phyloP scores from a whole-genome alignment of 2,888 invertebrate genomes.

The Lymantria dispar region DNA sequence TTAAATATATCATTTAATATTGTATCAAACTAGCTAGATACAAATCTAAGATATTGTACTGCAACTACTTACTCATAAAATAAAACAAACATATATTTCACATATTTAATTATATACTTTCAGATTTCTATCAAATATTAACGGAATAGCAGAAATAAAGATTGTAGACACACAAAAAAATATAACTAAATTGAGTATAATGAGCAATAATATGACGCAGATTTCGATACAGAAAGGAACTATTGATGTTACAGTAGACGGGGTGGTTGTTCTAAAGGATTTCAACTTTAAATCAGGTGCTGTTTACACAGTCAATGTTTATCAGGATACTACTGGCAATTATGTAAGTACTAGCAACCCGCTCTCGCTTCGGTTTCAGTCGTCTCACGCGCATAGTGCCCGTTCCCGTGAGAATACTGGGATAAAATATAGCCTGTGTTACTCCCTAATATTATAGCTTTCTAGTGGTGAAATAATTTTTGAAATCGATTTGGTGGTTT shows the following conservation, averaged over 20 bases:
- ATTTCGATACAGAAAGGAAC: conserved; percentile 50
- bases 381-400: too few relatives aligned
- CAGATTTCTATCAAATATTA: conserved; percentile 67
- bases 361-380: too few relatives aligned
- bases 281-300: conserved; percentile 82
- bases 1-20: too few relatives aligned
- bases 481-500: too few relatives aligned
- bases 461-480: too few relatives aligned
- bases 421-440: too few relatives aligned
- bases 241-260: conserved; percentile 62
- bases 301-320: conserved; percentile 83
- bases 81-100: too few relatives aligned
- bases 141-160: conserved; percentile 38
- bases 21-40: too few relatives aligned
- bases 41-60: too few relatives aligned
- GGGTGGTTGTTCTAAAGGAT: conserved; percentile 42
- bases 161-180: conserved; percentile 49
- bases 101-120: conserved; percentile 20
- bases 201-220: conserved; percentile 47
- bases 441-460: too few relatives aligned
- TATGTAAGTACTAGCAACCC: conserved; percentile 55
- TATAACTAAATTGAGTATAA: conserved; percentile 39
- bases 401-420: too few relatives aligned
- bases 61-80: too few relatives aligned
- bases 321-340: conserved; percentile 52